Evolutionary conservation across 2,113 vertebrate species (phyloP).

Genomic region (Helogale parvula): DNA sequence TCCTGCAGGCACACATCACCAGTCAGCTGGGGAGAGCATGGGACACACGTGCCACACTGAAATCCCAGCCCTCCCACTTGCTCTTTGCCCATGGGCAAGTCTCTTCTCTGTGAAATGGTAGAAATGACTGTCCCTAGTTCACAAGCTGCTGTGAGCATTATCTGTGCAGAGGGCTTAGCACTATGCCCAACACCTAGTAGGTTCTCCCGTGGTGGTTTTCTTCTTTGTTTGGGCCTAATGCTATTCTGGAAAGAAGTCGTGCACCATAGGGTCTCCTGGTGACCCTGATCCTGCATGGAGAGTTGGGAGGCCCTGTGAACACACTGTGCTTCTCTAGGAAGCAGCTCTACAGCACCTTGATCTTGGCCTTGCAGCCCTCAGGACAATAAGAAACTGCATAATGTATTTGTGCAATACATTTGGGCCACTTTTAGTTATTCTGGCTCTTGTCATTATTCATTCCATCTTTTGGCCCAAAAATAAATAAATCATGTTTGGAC

Average conservation of each 20-base stretch:
- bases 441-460: not conserved
- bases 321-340: not conserved
- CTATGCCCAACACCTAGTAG: accelerated
- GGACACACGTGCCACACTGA: accelerated
- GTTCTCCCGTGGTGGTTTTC: accelerated
- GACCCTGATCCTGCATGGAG: accelerated
- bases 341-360: no score
- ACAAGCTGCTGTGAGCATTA: not conserved
- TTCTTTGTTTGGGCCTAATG: not conserved
- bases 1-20: no score
- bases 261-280: accelerated
- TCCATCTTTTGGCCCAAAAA: not conserved
- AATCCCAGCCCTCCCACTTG: not conserved
- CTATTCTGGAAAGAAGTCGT: not conserved
- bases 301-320: accelerated
- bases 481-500: not conserved
- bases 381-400: not conserved
- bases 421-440: not conserved
- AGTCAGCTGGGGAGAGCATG: accelerated
- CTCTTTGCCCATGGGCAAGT: not conserved
- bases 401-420: not conserved
- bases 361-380: not conserved
- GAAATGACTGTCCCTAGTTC: no score
- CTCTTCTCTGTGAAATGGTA: not conserved
- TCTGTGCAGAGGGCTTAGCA: no score